Evolutionary conservation across 2,888 invertebrate genomes (phyloP).

Genomic region (Orchestes rusci): DNA sequence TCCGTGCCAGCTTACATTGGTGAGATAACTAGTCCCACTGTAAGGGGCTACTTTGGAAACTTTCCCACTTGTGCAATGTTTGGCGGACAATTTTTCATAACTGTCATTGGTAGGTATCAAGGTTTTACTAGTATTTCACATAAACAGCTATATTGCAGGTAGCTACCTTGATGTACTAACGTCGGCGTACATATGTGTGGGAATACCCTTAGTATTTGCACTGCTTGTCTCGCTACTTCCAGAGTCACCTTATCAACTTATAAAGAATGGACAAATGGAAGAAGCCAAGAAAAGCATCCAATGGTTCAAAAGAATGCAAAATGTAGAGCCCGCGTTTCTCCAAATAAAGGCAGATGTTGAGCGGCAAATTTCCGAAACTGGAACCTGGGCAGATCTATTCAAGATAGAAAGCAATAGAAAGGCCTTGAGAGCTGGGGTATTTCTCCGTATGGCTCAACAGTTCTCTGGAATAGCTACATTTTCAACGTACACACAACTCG

Average conservation of each 20-base stretch:
- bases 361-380: constrained; percentile 35
- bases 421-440: constrained; percentile 32
- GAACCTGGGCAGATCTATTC: constrained; percentile 35
- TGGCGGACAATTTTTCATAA: constrained; percentile 36
- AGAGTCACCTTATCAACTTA: constrained; percentile 44
- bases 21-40: constrained; percentile 12
- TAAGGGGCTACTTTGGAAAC: constrained; percentile 18
- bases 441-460: constrained; percentile 35
- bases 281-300: constrained; percentile 31
- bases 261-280: constrained; percentile 30
- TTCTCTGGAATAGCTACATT: constrained; percentile 34
- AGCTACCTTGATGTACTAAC: constrained; percentile 13
- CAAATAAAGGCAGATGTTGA: constrained; percentile 32
- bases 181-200: constrained; percentile 15
- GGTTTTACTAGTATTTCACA: background rate
- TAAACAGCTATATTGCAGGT: constrained; percentile 12
- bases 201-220: constrained; percentile 9
- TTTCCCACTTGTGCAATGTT: constrained; percentile 6
- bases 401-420: constrained; percentile 33
- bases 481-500: constrained; percentile 33
- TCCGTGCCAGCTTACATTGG: constrained; percentile 14
- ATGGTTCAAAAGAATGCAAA: constrained; percentile 27
- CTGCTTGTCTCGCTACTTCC: constrained; percentile 45
- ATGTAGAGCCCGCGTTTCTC: constrained; percentile 31
- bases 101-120: constrained; percentile 10